phyloP scores from a whole-genome alignment of 2,888 invertebrate genomes.

The Pachymerium ferrugineum region DNA sequence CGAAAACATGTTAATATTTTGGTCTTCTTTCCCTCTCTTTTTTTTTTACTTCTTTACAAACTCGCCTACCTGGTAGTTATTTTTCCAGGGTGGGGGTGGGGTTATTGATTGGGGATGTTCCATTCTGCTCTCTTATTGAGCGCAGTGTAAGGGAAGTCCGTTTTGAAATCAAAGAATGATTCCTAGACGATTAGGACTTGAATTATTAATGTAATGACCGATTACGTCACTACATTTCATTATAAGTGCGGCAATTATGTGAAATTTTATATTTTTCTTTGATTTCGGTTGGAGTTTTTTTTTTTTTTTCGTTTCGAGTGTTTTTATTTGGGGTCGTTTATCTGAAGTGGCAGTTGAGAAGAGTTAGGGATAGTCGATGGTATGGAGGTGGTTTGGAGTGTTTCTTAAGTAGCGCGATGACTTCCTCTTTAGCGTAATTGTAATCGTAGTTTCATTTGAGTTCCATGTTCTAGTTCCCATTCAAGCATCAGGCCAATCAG shows the following conservation, averaged over 20 bases:
- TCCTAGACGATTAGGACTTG: neutral
- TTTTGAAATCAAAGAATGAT: neutral
- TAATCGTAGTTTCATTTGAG: neutral
- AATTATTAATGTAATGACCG: neutral
- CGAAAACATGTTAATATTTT: neutral
- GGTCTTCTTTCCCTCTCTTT: neutral
- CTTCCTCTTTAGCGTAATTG: neutral
- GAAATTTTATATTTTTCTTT: too few relatives aligned
- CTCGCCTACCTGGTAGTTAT: neutral
- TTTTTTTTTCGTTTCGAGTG: neutral
- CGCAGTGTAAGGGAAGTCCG: neutral
- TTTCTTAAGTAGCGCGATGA: neutral
- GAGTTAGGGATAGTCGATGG: neutral
- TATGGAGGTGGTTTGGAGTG: neutral
- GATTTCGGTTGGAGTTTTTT: neutral
- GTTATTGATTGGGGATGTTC: neutral
- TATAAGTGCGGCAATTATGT: too few relatives aligned
- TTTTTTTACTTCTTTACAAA: too few relatives aligned
- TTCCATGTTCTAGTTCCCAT: neutral
- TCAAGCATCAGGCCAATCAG: neutral
- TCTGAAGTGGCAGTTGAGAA: too few relatives aligned
- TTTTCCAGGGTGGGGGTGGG: neutral
- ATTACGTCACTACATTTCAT: too few relatives aligned
- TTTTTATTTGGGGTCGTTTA: neutral
- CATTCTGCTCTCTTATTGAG: neutral